Evolutionary conservation across 2,888 invertebrate genomes (phyloP).

Genomic region (Drosophila mimica): DNA sequence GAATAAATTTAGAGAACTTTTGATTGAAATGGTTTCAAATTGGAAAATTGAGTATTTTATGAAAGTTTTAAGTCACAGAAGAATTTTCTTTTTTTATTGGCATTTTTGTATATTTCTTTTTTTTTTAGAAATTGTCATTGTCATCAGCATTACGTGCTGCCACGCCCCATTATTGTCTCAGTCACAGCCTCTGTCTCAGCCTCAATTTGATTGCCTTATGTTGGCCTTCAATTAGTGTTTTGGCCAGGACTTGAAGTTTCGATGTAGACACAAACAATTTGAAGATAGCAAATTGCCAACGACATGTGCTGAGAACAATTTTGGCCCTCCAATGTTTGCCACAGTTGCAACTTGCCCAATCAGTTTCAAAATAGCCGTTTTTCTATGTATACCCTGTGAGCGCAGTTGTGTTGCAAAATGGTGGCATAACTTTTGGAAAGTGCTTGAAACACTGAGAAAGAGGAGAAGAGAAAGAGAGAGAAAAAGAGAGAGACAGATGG

Average conservation of each 20-base stretch:
- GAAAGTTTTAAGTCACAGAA: neutral
- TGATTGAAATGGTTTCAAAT: neutral
- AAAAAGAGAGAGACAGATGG: neutral
- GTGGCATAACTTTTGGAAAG: too few species aligned
- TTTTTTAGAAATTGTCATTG: slow-evolving; percentile 23
- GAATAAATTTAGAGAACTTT: neutral
- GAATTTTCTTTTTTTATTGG: neutral
- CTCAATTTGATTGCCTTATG: slow-evolving; percentile 32
- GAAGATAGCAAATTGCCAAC: slow-evolving; percentile 61
- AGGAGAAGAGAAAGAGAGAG: neutral
- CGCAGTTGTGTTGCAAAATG: accelerated
- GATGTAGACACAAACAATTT: slow-evolving; percentile 57
- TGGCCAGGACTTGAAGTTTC: slow-evolving; percentile 39
- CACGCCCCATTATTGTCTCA: slow-evolving; percentile 28
- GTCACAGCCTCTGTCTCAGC: neutral
- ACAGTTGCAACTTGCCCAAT: slow-evolving; percentile 57
- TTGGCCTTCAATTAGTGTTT: slow-evolving; percentile 73
- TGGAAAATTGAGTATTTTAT: neutral
- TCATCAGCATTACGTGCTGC: slow-evolving; percentile 32
- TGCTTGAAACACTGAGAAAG: neutral
- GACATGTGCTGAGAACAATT: slow-evolving; percentile 63
- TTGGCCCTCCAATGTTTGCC: slow-evolving; percentile 14
- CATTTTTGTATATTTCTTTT: neutral
- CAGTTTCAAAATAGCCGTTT: slow-evolving; percentile 38
- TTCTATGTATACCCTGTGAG: slow-evolving; percentile 31